Evolutionary conservation across 2,797 vertebrate species (phyloP), one percentile per base, ranked within the genome.

Genomic region (Cyprinodon diabolis): DNA sequence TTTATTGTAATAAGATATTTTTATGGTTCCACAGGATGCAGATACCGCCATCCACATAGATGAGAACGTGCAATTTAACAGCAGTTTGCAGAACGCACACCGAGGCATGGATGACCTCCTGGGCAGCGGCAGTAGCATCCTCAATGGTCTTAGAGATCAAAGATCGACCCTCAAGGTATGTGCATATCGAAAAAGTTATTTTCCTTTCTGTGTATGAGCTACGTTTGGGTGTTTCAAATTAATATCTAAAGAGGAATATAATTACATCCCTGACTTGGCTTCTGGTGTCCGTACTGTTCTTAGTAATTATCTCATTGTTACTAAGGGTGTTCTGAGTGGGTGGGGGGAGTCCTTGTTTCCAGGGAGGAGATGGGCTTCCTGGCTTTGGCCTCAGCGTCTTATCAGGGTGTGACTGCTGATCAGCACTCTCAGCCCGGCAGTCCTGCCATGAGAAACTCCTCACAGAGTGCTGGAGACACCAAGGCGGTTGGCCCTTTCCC

Each of bases 1-100:
- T 43, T 30, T 30, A 30, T 30, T 30, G 30, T 30, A 30, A 30
- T 30, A 30, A 23, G 3, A 10, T 21, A 71, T 0, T 8, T 17
- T 19, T 81, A 6, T 94, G 84, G 83, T 91, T 91, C 78, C 76
- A 75, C 69, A 99, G 98, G 98, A 99, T 66, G 96, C 97, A 81
- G 98, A 97, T 83, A 99, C 98, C 74, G 96, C 96, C 89, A 99
- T 99, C 81, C 96, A 97, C 81, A 99, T 99, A 87, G 98, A 99
- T 25, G 98, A 99, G 84, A 97, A 97, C 15, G 90, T 99, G 81
- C 97, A 98, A 92, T 95, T 96, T 75, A 98, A 97, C 87, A 93
- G 97, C 85, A 96, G 80, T 88, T 93, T 99, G 86, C 96, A 97
- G 91, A 96, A 94, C 74, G 95, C 97, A 73, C 98, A 99, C 95